phyloP scores from a whole-genome alignment of 2,113 vertebrate genomes.

The Trinectes maculatus region DNA sequence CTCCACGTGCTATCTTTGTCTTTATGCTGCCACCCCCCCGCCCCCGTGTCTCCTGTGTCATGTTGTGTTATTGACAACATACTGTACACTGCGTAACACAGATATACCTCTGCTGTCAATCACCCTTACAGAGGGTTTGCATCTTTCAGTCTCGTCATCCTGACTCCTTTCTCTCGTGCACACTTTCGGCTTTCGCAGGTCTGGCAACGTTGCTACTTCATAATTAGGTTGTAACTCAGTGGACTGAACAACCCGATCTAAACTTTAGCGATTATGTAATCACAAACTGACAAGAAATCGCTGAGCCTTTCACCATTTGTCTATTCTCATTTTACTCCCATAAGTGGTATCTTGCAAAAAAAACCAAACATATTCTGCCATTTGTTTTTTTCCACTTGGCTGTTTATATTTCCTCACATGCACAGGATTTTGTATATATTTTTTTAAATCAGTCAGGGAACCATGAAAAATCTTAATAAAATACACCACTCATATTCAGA shows the following conservation, averaged over 20 bases:
- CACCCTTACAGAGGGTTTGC: conserved; percentile 26
- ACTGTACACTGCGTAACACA: conserved; percentile 17
- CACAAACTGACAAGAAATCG: conserved; percentile 17
- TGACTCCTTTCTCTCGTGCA: conserved; percentile 25
- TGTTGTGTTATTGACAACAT: conserved; percentile 39
- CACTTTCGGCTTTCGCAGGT: conserved; percentile 14
- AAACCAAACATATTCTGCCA: not conserved
- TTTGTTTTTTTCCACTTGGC: conserved; percentile 26
- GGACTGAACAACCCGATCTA: conserved; percentile 16
- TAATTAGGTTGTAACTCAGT: conserved; percentile 20
- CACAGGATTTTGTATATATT: conserved; percentile 46
- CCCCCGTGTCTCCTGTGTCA: conserved; percentile 8
- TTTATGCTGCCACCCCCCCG: not conserved
- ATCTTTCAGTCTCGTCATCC: conserved; percentile 39
- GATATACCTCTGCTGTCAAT: conserved; percentile 44
- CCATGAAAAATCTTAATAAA: conserved; percentile 8
- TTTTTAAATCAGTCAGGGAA: conserved; percentile 23
- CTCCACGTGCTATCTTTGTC: not conserved
- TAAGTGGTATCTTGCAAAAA: conserved; percentile 2
- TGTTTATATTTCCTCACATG: conserved; percentile 12
- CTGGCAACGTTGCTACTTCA: conserved; percentile 17
- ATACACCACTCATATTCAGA: conserved; percentile 18
- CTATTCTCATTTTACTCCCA: conserved; percentile 6
- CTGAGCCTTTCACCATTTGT: not conserved
- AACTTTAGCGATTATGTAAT: conserved; percentile 20